Percentiles rank a stretch among this genome's conserved stretches.
These are phyloP conservation scores for Flabesymbios commensalis DNA, from an alignment of 2,888 invertebrate species.

Conservation along the genomic window DNA sequence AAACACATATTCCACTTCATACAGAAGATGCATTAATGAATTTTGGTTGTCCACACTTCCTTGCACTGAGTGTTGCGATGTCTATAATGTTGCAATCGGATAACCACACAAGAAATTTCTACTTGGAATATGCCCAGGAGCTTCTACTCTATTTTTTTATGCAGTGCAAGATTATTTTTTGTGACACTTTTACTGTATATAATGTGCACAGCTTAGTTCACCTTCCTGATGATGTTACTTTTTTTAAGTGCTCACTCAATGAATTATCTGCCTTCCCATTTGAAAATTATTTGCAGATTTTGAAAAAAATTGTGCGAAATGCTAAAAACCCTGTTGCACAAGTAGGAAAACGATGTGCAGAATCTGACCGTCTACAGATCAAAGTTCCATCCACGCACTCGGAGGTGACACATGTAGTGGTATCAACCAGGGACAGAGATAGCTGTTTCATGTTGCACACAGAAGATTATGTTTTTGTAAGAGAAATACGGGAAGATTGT, in stretches of 20 bases:
- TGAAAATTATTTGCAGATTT: constrained; percentile 15
- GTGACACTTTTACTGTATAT: constrained; percentile 10
- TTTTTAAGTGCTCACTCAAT: constrained; percentile 9
- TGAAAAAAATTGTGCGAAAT: constrained; percentile 13
- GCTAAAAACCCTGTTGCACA: constrained; percentile 14
- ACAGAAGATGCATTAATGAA: constrained; percentile 35
- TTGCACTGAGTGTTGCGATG: constrained; percentile 35
- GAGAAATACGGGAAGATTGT: not conserved
- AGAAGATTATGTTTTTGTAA: not conserved
- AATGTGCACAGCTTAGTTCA: constrained; percentile 22
- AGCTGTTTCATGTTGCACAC: not conserved
- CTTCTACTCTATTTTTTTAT: constrained; percentile 21
- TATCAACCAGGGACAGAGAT: not conserved
- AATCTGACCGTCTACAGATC: not conserved
- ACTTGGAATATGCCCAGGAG: constrained; percentile 11
- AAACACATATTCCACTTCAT: constrained; percentile 26
- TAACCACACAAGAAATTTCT: not conserved
- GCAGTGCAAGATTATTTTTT: constrained; percentile 4
- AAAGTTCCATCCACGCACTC: not conserved
- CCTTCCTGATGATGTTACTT: constrained; percentile 8
- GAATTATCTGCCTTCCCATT: constrained; percentile 19
- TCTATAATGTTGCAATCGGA: constrained; percentile 25
- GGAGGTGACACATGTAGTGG: too few relatives aligned
- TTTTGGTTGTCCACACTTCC: constrained; percentile 32
- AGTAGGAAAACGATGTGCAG: constrained; percentile 7